These are phyloP conservation scores for Dascillus cervinus DNA, from an alignment of 2,888 invertebrate species.

Conservation along the genomic window DNA sequence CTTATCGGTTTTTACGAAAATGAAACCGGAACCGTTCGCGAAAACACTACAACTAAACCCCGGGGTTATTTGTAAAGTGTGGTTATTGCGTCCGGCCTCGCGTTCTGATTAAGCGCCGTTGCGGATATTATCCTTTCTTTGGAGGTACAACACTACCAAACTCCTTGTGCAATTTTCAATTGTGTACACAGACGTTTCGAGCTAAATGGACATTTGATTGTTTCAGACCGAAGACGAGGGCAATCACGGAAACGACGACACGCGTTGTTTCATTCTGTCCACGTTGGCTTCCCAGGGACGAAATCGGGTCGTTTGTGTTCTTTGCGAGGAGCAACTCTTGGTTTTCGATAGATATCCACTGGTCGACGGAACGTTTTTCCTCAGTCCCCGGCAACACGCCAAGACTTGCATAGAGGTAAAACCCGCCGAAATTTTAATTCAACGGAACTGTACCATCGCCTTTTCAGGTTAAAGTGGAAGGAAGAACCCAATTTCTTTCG, in stretches of 20 bases:
- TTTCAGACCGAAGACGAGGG: conserved; percentile 96
- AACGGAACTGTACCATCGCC: not conserved
- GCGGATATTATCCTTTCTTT: conserved; percentile 22
- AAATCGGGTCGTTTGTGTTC: conserved; percentile 75
- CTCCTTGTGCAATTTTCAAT: not conserved
- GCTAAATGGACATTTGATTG: conserved; percentile 30
- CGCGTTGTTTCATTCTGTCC: conserved; percentile 90
- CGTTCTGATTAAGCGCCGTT: conserved; percentile 17
- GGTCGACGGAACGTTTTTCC: conserved; percentile 96
- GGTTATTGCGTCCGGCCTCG: conserved; percentile 23
- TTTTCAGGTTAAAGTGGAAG: conserved; percentile 81
- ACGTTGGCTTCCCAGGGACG: conserved; percentile 88
- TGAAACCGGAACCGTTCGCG: too few species aligned
- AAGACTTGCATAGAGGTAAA: conserved; percentile 80
- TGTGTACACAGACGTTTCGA: not conserved
- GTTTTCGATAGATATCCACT: conserved; percentile 97
- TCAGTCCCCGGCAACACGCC: conserved; percentile 88
- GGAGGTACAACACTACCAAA: conserved; percentile 1
- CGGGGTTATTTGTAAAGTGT: conserved; percentile 15
- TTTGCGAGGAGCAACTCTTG: conserved; percentile 81
- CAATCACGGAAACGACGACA: conserved; percentile 97
- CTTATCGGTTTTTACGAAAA: too few species aligned
- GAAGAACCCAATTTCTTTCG: conserved; percentile 81
- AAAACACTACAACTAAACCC: too few species aligned
- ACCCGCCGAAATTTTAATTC: not conserved